Conservation (phyloP, 2,888 invertebrate genomes). For the Eristalinus aeneus region DNA sequence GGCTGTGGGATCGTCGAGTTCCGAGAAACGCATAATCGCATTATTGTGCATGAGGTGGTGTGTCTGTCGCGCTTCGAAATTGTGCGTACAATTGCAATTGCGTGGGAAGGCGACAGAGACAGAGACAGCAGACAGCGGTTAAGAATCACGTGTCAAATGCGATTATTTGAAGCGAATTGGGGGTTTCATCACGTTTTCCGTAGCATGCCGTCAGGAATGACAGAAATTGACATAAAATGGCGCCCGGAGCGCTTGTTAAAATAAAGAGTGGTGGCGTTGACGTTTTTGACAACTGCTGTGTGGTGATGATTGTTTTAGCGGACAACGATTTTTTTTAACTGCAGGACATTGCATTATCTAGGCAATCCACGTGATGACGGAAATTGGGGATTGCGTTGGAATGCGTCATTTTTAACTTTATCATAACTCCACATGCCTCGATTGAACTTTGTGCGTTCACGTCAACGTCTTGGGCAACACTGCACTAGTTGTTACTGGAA, state of each 20-base stretch:
- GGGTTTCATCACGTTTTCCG: slow-evolving; percentile 55
- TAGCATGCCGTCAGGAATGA: not conserved
- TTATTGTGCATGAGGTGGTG: slow-evolving; percentile 19
- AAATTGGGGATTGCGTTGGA: no score
- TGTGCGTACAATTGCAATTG: not conserved
- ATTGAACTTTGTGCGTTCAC: not conserved
- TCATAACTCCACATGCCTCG: not conserved
- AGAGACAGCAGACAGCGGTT: slow-evolving; percentile 43
- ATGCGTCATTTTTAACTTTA: no score
- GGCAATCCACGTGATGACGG: no score
- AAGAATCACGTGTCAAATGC: slow-evolving; percentile 66
- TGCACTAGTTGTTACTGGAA: not conserved
- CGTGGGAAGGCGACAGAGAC: slow-evolving; percentile 18
- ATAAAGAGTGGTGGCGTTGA: not conserved
- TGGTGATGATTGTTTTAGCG: not conserved
- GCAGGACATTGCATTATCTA: not conserved
- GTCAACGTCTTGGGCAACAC: not conserved
- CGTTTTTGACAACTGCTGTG: not conserved
- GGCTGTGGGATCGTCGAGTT: not conserved
- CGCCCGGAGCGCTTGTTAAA: not conserved
- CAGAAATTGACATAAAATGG: not conserved
- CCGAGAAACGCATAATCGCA: slow-evolving; percentile 56
- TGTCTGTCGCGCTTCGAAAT: not conserved
- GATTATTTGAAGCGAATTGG: slow-evolving; percentile 46
- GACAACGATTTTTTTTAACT: not conserved